Evolutionary conservation across 2,888 invertebrate genomes (phyloP), one percentile per base, ranked within the genome.

Genomic region (Idaea dimidiata): DNA sequence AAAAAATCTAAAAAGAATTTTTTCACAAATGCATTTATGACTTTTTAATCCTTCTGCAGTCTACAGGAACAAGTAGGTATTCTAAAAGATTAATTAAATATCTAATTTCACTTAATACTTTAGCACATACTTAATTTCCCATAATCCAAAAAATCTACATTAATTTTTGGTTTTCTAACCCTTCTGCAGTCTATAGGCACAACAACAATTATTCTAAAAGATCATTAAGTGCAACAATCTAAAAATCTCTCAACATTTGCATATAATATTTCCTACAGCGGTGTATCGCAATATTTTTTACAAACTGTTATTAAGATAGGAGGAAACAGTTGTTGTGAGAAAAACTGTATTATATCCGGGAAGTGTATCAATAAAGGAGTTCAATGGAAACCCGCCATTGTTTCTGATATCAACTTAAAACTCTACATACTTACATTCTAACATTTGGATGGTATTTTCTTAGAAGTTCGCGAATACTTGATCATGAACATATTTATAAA

Each of bases 241-340:
- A 56, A 18, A 17, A 17, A 14, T 56, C 18, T 56, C 16, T 7
- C 56, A 17, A 16, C 56, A 24, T 56, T 62, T 53, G 62, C 64
- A 64, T 64, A 64, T 64, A 24, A 24, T 5, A 65, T 68, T 68
- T 71, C 69, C 68, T 65, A 60, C 59, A 59, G 56, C 57, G 17
- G 63, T 63, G 66, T 67, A 62, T 57, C 60, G 59, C 61, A 33
- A 62, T 33, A 59, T 63, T 70, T 72, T 65, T 70, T 72, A 63
- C 61, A 33, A 59, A 68, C 54, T 62, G 61, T 66, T 55, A 68
- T 68, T 63, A 67, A 63, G 67, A 60, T 66, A 72, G 64, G 62
- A 68, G 71, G 71, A 72, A 72, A 61, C 31, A 31, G 59, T 17
- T 67, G 65, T 68, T 71, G 67, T 71, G 70, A 68, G 70, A 71